Evolutionary conservation across 1,140 invertebrate species (phyloP), one percentile per base, ranked within the genome.

Genomic region (Brachionus calyciflorus): DNA sequence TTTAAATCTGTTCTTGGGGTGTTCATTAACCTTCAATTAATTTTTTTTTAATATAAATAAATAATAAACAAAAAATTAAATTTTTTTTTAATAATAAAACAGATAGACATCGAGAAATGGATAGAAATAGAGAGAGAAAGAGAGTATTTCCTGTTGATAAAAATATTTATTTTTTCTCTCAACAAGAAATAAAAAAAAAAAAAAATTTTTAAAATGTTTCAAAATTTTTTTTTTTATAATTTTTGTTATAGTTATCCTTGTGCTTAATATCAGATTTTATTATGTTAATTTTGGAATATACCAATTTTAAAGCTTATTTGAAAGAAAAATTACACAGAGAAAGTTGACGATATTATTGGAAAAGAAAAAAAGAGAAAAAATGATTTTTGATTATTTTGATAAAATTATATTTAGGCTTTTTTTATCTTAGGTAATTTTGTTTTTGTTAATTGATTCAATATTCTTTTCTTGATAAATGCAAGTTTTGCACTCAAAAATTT

Each of bases 201-300:
- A n/a, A n/a, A n/a, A n/a, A n/a, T n/a, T n/a, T n/a, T n/a, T n/a
- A 30, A 60, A 24, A 33, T 60, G 37, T 60, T 60, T 60, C 28
- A 37, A 60, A 60, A 60, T 5, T 37, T 37, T 5, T 37, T 9
- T 9, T 37, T 37, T 37, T 37, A 5, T 37, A 37, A 37, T 37
- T 55, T 55, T 55, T 9, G 53, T 28, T 55, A 55, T 30, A 55
- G 28, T 55, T 55, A 55, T 55, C 53, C 28, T 55, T 55, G 53
- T 55, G 28, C 53, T 37, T 63, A n/a, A n/a, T 65, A 65, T 65
- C 40, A 65, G 60, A 65, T 65, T 65, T 65, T 41, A 65, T 65
- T 65, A 65, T 65, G 60, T 14, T 65, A 65, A 65, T 65, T 28
- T 55, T 24, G 33, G 53, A 24, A 24, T 28, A 28, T 28, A 24